phyloP scores from a whole-genome alignment of 2,113 vertebrate genomes.

The Philantomba maxwellii region DNA sequence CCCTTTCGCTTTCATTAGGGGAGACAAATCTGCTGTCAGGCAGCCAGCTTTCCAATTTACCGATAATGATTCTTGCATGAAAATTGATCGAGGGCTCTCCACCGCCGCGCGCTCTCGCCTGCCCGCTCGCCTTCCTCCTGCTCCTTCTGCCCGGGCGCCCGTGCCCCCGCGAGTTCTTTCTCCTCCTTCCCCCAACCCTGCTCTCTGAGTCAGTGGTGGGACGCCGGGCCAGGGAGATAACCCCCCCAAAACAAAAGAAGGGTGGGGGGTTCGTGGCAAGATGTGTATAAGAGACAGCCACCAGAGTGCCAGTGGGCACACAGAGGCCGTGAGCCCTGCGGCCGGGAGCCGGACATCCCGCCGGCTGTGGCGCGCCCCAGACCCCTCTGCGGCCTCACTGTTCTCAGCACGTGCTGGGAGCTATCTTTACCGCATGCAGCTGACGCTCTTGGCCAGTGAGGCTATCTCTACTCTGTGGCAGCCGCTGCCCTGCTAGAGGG shows the following conservation, averaged over 20 bases:
- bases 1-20: slow-evolving; percentile 87
- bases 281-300: no score
- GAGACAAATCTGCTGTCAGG: slow-evolving; percentile 93
- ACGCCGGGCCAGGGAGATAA: slow-evolving; percentile 61
- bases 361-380: rapidly evolving
- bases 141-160: slow-evolving; percentile 75
- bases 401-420: not conserved
- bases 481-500: slow-evolving; percentile 8
- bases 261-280: not conserved
- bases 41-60: slow-evolving; percentile 88
- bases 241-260: slow-evolving; percentile 38
- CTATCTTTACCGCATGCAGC: slow-evolving; percentile 39
- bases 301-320: not conserved
- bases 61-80: slow-evolving; percentile 91
- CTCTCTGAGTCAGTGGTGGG: slow-evolving; percentile 79
- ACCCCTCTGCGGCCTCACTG: not conserved
- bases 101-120: slow-evolving; percentile 59
- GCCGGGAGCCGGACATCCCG: not conserved
- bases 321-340: not conserved
- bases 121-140: slow-evolving; percentile 37
- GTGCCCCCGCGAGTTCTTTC: slow-evolving; percentile 81
- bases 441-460: not conserved
- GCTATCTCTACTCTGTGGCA: not conserved
- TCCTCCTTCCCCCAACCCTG: slow-evolving; percentile 64
- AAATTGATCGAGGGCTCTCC: slow-evolving; percentile 84